Base-by-base conservation (phyloP, 2,113 vertebrate species). In the Zosterops pallidus region DNA sequence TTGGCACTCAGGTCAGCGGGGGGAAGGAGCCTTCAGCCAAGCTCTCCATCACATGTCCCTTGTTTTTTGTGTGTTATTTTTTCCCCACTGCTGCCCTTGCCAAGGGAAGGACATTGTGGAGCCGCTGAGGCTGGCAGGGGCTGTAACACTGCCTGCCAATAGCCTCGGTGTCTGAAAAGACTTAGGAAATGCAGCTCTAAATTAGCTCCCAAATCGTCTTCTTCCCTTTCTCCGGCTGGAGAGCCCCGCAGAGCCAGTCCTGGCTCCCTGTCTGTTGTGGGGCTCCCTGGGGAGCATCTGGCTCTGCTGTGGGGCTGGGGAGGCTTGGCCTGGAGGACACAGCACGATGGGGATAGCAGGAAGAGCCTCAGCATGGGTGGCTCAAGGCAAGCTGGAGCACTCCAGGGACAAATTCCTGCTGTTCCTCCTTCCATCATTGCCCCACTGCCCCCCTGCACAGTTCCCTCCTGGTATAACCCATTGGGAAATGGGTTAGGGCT, bases 41-140 rank as follows among this genome's bases (percentile, higher is more conserved):
- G 83, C 90, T 96, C 79, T 96, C 84, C 71, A 83, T 96, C 95
- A 96, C 92, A 88, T 33, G 52, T 74, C 88, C 87, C 94, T 95
- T 96, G 90, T 60, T 95, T 96, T 81, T 39, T 93, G 83, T 96
- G 83, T 71, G 95, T 96, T 97, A 92, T 95, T 95, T 95, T 94
- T 93, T 89, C 91, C 92, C 94, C 52, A 28, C 47, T 3, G 35
- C 94, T 92, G 90, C 88, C 90, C 90, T 94, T 96, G 93, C 95
- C 90, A 96, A 95, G 80, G 88, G 89, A 96, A 95, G 95, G 94
- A 90, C 90, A 88, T 88, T 95, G 90, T 94, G 23, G 63, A 88
- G 92, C 95, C 0, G 22, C 87, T 83, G 90, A 85, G 94, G 89
- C 93, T 96, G 96, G 95, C 94, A 95, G 91, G 89, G 89, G 81